phyloP scores from a whole-genome alignment of 2,888 invertebrate species.

The Cosmia trapezina region DNA sequence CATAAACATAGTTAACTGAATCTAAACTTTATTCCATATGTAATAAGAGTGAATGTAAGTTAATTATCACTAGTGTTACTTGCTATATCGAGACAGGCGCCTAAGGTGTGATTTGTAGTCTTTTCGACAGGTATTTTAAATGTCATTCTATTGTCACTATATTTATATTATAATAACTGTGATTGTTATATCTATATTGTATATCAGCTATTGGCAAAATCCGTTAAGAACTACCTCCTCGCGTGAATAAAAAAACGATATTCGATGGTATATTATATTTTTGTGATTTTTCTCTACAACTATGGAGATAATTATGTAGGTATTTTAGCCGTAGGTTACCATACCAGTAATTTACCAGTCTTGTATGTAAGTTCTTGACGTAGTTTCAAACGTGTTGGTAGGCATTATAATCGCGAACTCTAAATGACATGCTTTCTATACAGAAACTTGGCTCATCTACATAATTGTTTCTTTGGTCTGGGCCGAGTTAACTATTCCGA shows the following conservation, averaged over 20 bases:
- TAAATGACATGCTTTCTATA: conserved; percentile 37
- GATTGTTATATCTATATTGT: conserved; percentile 79
- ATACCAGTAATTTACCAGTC: conserved; percentile 47
- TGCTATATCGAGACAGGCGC: conserved; percentile 80
- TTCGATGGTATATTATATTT: conserved; percentile 60
- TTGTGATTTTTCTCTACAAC: conserved; percentile 63
- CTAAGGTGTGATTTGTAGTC: conserved; percentile 87
- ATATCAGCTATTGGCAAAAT: conserved; percentile 80
- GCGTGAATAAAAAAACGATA: conserved; percentile 70
- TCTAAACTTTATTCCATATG: conserved; percentile 85
- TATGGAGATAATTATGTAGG: conserved; percentile 63
- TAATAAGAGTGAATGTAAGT: conserved; percentile 85
- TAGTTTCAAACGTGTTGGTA: conserved; percentile 36
- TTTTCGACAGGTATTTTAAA: conserved; percentile 84
- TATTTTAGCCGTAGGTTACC: conserved; percentile 41
- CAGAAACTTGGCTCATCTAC: conserved; percentile 44
- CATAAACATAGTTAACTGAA: conserved; percentile 85
- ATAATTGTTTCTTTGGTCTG: conserved; percentile 60
- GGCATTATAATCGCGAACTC: conserved; percentile 32
- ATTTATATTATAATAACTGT: conserved; percentile 81
- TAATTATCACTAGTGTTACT: conserved; percentile 83
- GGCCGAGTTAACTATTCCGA: conserved; percentile 42
- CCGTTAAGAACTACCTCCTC: conserved; percentile 78
- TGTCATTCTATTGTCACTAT: conserved; percentile 79
- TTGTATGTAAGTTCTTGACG: conserved; percentile 36